Evolutionary conservation across 2,888 invertebrate species (phyloP), one percentile per base, ranked within the genome.

Genomic region (Germaria angustata): DNA sequence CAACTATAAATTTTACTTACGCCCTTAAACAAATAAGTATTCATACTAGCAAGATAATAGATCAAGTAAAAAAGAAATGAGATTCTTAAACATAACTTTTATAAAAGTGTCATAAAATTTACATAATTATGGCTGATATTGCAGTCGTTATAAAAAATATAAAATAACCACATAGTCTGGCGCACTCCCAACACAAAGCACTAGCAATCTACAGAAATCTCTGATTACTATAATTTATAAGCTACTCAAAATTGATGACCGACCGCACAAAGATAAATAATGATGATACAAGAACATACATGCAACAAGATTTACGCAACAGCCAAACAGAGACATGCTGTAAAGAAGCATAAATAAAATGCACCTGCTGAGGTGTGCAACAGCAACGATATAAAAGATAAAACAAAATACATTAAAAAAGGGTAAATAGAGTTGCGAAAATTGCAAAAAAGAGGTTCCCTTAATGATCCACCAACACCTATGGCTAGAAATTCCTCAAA

Each of bases 61-160:
- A 77, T 53, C 34, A 65, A 20, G 46, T 36, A 20, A 17, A 22
- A 39, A 53, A 44, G 49, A 53, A 46, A 63, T 41, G 41, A 46
- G 71, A 69, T 59, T 66, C 78, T 53, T 78, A 51, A 75, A 75
- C 84, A 84, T 80, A 81, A 80, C 66, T 81, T 76, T 61, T 76
- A 72, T 61, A 75, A 82, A 84, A 86, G 85, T 86, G 86, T 85
- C 86, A 80, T 83, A 73, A 79, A 85, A 86, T 86, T 85, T 86
- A 78, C 86, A 86, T 86, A 85, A 86, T 86, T 85, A 85, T 80
- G 84, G 57, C 82, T 78, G 79, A 78, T 79, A 59, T 46, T 49
- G 51, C 15, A 46, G 75, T 49, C 55, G 59, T 36, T 49, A 55
- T 51, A 71, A 63, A 63, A 36, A 11, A 49, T 17, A 28, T n/a